Evolutionary conservation across 2,888 invertebrate genomes (phyloP).

Genomic region (Sinelater perroti): DNA sequence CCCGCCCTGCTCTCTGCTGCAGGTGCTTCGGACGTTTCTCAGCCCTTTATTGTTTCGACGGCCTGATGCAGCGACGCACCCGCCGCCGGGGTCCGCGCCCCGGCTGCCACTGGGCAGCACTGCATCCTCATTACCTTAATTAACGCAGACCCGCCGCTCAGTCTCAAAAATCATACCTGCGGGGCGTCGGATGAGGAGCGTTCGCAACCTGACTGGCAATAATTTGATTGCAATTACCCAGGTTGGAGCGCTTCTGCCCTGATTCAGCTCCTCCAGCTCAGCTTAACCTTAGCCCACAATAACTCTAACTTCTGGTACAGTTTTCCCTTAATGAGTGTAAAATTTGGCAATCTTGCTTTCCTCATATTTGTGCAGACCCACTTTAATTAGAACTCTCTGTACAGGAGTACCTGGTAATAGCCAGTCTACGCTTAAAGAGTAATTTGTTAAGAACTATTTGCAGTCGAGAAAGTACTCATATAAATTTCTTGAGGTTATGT

Average conservation of each 20-base stretch:
- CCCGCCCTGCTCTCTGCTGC: slow-evolving; percentile 38
- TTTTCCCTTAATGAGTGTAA: slow-evolving; percentile 29
- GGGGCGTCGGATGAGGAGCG: too few species aligned
- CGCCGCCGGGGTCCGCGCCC: slow-evolving; percentile 26
- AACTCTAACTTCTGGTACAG: slow-evolving; percentile 31
- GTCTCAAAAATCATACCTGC: slow-evolving; percentile 7
- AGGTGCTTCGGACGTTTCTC: slow-evolving; percentile 43
- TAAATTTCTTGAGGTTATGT: too few species aligned
- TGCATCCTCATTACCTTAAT: slow-evolving; percentile 14
- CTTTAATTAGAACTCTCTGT: too few species aligned
- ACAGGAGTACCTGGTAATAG: too few species aligned
- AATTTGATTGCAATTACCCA: slow-evolving; percentile 32
- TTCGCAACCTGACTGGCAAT: slow-evolving; percentile 23
- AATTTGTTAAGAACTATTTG: too few species aligned
- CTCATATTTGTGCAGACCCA: slow-evolving; percentile 20
- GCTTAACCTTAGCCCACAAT: slow-evolving; percentile 32
- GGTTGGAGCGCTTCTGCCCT: slow-evolving; percentile 21
- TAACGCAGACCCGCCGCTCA: slow-evolving; percentile 3
- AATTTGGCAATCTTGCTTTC: slow-evolving; percentile 27
- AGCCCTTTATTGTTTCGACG: slow-evolving; percentile 38
- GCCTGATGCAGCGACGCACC: slow-evolving; percentile 35
- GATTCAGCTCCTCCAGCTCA: slow-evolving; percentile 21
- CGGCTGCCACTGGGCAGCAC: slow-evolving; percentile 23
- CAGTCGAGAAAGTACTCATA: too few species aligned
- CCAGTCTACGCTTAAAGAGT: too few species aligned